Evolutionary conservation across 2,888 invertebrate genomes (phyloP), one percentile per base, ranked within the genome.

Genomic region (Temnothorax rugatulus): DNA sequence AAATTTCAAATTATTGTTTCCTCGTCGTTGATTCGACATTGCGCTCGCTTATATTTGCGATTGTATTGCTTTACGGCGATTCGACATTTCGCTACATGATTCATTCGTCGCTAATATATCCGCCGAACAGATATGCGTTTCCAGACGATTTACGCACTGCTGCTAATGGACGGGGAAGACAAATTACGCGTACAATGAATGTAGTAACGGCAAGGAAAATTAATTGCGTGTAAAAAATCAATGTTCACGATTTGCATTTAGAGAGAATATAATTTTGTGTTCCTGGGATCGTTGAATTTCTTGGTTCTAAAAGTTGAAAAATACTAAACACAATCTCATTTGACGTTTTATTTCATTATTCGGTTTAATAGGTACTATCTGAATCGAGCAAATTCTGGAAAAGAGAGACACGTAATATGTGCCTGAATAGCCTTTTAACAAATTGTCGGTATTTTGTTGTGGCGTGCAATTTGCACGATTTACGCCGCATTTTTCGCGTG

Each of bases 11-110:
- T 74, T 25, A 18, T 18, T 34, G n/a, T 41, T 34, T 47, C 18
- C 8, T n/a, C 11, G 5, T 34, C 52, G 44, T 77, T 76, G 8
- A 52, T 18, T 66, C 18, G 29, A 68, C 52, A 15, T 44, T 41
- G 8, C 7, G 34, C 25, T 59, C 25, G 47, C 21, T 57, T 59
- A 21, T 73, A 57, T 34, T 69, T 71, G 59, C 21, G 18, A 59
- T 61, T 47, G 25, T 71, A 81, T 59, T 81, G 13, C 71, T 81
- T 81, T 71, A 71, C 44, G 18, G 59, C 71, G 79, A 81, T 21
- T 81, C 71, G 21, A 59, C 79, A 59, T 81, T 81, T 79, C 59
- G 47, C 69, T 18, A 71, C 4, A 13, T 59, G 69, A 79, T 69
- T 81, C 59, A 71, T 7, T 69, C 47, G 57, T 38, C 59, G 57